These are phyloP conservation scores for Entomobrya proxima DNA, from an alignment of 2,888 invertebrate genomes.

Conservation along the genomic window DNA sequence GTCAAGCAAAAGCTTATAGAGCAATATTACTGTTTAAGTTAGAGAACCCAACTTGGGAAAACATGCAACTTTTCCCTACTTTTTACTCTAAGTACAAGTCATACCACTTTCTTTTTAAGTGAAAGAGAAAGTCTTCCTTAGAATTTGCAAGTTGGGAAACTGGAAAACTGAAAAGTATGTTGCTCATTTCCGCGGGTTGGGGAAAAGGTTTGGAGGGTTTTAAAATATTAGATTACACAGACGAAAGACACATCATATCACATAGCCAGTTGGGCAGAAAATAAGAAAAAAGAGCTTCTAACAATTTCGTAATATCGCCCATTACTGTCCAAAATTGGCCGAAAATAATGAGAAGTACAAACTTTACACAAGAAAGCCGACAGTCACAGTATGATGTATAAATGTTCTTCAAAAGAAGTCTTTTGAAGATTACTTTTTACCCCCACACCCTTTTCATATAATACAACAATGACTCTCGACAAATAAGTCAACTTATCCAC, in stretches of 20 bases:
- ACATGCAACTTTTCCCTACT: not conserved
- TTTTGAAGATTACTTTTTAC: not conserved
- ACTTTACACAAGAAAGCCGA: not conserved
- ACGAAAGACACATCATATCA: not conserved
- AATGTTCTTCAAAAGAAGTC: not conserved
- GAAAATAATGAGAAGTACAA: not conserved
- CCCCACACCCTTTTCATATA: not conserved
- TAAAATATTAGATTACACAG: not conserved
- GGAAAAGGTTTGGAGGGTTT: not conserved
- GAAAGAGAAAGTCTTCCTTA: not conserved
- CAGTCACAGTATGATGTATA: not conserved
- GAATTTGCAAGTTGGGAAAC: not conserved
- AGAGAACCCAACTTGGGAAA: not conserved
- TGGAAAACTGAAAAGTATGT: not conserved
- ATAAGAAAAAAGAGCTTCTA: not conserved
- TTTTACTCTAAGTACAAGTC: too few species aligned
- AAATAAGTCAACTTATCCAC: not conserved
- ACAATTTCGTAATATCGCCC: not conserved
- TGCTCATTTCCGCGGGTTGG: not conserved
- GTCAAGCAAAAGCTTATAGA: not conserved
- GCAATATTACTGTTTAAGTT: too few species aligned
- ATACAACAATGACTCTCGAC: not conserved
- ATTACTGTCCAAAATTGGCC: not conserved
- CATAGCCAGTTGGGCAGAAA: not conserved
- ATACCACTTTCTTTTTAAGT: not conserved